Evolutionary conservation across 2,888 invertebrate species (phyloP).

Genomic region (Labia minor): DNA sequence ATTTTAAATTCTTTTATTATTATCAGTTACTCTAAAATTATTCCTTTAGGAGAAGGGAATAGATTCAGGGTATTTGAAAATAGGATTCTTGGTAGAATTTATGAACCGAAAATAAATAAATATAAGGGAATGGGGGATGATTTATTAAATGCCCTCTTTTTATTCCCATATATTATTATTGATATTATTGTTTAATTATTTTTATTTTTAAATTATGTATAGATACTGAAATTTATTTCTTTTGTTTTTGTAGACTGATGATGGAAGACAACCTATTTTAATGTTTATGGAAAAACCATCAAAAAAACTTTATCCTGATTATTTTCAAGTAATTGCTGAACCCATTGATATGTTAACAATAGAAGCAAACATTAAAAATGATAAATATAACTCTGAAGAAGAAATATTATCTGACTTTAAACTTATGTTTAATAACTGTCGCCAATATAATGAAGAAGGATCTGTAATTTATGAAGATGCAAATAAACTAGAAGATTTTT

Average conservation of each 20-base stretch:
- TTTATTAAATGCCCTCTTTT: no score
- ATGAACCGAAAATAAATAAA: no score
- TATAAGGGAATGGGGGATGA: no score
- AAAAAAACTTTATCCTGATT: slow-evolving; percentile 87
- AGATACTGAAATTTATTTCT: no score
- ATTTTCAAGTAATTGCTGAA: slow-evolving; percentile 78
- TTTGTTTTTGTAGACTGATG: slow-evolving; percentile 45
- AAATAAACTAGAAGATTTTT: slow-evolving; percentile 69
- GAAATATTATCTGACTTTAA: slow-evolving; percentile 51
- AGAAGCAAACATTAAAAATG: slow-evolving; percentile 74
- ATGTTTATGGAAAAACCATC: slow-evolving; percentile 96
- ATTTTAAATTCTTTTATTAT: no score
- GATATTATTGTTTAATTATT: no score
- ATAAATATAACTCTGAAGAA: slow-evolving; percentile 49
- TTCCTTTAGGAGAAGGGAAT: no score
- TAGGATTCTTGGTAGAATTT: no score
- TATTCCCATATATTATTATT: no score
- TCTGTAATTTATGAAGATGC: slow-evolving; percentile 94
- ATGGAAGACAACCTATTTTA: slow-evolving; percentile 75
- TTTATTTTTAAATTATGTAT: no score
- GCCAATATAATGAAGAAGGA: slow-evolving; percentile 92
- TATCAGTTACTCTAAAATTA: no score
- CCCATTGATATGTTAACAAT: slow-evolving; percentile 94
- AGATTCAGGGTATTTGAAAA: no score
- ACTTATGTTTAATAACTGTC: slow-evolving; percentile 95